phyloP scores from a whole-genome alignment of 2,797 vertebrate species.

The Onychomys torridus region DNA sequence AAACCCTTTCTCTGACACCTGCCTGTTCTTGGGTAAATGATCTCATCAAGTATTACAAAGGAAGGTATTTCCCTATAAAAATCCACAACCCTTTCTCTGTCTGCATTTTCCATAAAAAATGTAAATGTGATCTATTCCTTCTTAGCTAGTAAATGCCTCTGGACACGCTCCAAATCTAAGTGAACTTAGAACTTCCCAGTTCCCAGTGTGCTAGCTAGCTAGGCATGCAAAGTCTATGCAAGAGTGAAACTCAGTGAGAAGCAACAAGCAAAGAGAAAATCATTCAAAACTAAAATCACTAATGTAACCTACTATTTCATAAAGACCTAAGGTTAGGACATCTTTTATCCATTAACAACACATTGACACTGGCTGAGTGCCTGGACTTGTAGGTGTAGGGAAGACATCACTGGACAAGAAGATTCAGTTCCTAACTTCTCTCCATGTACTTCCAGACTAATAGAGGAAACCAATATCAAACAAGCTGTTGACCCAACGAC shows the following conservation, averaged over 20 bases:
- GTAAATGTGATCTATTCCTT: neutral
- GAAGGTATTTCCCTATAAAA: slow-evolving; percentile 4
- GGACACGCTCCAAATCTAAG: neutral
- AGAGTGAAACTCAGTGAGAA: slow-evolving; percentile 1
- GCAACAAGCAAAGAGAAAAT: neutral
- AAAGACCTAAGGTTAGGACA: slow-evolving; percentile 28
- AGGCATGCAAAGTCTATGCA: neutral
- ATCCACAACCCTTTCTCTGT: neutral
- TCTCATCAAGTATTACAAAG: neutral
- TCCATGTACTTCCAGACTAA: neutral
- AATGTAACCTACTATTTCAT: neutral
- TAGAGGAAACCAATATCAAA: neutral
- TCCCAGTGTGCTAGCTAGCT: neutral
- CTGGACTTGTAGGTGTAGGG: neutral
- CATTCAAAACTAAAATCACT: neutral
- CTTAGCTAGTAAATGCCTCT: slow-evolving; percentile 6
- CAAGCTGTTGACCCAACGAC: neutral
- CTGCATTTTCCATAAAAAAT: neutral
- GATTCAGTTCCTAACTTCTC: neutral
- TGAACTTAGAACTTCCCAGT: no score
- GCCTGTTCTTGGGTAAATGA: slow-evolving; percentile 19
- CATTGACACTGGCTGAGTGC: neutral
- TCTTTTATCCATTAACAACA: neutral
- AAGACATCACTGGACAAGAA: neutral
- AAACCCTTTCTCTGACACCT: neutral